These are phyloP conservation scores for Latrodectus elegans DNA, from an alignment of 2,888 invertebrate species.

Conservation along the genomic window DNA sequence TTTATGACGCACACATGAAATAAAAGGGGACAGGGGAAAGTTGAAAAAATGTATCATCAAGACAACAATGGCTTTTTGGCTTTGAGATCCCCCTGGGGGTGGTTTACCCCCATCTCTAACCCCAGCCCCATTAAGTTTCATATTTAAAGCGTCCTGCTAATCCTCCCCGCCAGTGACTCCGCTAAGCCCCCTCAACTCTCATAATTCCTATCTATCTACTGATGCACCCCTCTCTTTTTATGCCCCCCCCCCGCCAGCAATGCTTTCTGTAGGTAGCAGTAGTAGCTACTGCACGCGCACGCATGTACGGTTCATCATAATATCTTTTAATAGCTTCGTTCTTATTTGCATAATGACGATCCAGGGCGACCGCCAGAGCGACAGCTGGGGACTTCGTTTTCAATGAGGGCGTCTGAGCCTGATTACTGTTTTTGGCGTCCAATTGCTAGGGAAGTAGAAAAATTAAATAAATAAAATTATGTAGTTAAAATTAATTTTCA, in stretches of 20 bases:
- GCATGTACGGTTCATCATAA: slow-evolving; percentile 55
- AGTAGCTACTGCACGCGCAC: slow-evolving; percentile 40
- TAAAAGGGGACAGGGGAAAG: slow-evolving; percentile 22
- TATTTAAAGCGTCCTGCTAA: slow-evolving; percentile 36
- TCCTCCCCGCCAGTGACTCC: not conserved
- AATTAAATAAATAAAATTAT: no score
- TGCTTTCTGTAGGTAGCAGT: slow-evolving; percentile 25
- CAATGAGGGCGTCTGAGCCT: slow-evolving; percentile 1
- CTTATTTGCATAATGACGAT: slow-evolving; percentile 67
- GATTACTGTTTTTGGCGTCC: slow-evolving; percentile 26
- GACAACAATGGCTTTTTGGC: slow-evolving; percentile 62
- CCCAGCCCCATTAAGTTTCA: slow-evolving; percentile 46
- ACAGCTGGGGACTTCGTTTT: slow-evolving; percentile 46
- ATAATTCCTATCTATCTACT: slow-evolving; percentile 19
- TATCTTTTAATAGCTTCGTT: slow-evolving; percentile 60
- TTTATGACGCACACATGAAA: slow-evolving; percentile 39
- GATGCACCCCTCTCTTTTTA: slow-evolving; percentile 6
- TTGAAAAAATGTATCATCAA: slow-evolving; percentile 55
- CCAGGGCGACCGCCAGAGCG: slow-evolving; percentile 48
- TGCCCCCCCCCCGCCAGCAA: slow-evolving; percentile 6
- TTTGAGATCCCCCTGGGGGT: slow-evolving; percentile 26
- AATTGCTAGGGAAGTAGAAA: no score
- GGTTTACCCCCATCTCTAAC: slow-evolving; percentile 43
- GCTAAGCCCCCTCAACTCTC: not conserved
- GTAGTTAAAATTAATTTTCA: no score